Evolutionary conservation across 2,113 vertebrate species (phyloP), one percentile per base, ranked within the genome.

Genomic region (Bubo blakistoni): DNA sequence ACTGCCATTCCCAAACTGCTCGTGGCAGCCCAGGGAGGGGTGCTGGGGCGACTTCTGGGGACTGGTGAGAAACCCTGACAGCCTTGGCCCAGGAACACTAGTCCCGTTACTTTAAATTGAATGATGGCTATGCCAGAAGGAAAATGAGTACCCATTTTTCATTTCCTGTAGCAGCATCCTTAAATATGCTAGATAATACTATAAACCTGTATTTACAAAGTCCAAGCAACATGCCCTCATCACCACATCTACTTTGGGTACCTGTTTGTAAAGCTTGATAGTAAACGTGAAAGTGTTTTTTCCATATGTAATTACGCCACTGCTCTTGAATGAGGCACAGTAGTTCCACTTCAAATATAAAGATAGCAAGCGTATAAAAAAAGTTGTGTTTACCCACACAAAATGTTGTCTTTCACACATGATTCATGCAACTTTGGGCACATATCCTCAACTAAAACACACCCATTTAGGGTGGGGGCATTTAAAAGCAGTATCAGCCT

Each of bases 401-500:
- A 40, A 42, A 16, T 3, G 4, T 16, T 16, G 4, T 47, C 29
- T 62, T 70, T 59, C 51, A 24, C 25, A 32, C 3, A 5, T 9
- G 20, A 9, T 40, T 61, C 0, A 1, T 25, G 22, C 8, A 22
- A 21, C 16, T 32, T 21, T 17, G 14, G 52, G 27, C 18, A 29
- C 15, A 3, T 7, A 2, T 17, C 44, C 34, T 71, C 26, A 58
- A 11, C 16, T 8, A 24, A 69, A 55, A 5, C 58, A 51, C 8
- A 21, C 6, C 3, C 4, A 0, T 14, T n/a, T 36, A 13, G 15
- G n/a, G 3, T 0, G 1, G 8, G 3, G 5, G 20, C 6, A 6
- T 26, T 89, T 36, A 51, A 57, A 57, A 3, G 16, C 13, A 21
- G 29, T 11, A 6, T 7, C 22, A 18, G 16, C 19, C 36, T 52